Conservation (phyloP, 2,797 vertebrate genomes). For the Glyptemys insculpta region DNA sequence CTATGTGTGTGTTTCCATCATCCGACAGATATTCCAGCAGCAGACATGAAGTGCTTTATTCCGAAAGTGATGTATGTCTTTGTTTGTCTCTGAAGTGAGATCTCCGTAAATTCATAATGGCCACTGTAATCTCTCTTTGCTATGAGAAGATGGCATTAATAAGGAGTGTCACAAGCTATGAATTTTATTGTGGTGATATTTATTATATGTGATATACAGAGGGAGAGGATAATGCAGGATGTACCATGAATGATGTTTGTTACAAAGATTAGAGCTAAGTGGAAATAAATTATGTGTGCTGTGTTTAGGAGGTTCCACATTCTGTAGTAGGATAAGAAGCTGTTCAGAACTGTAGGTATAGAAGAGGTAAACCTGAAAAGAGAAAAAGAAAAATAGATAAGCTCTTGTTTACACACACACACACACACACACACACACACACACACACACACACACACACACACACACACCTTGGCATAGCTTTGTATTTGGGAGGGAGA, state of each 20-base stretch:
- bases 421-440: not conserved
- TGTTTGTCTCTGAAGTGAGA: not conserved
- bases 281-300: slow-evolving; percentile 68
- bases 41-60: not conserved
- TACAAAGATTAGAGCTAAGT: slow-evolving; percentile 64
- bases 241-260: slow-evolving; percentile 60
- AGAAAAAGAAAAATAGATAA: not conserved
- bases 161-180: slow-evolving; percentile 70
- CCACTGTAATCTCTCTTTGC: slow-evolving; percentile 55
- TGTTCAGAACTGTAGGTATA: not conserved
- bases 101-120: slow-evolving; percentile 44
- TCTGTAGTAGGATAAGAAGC: not conserved
- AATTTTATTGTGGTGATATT: slow-evolving; percentile 70
- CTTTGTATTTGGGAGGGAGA: not conserved
- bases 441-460: too few species aligned
- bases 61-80: not conserved
- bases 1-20: not conserved
- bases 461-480: slow-evolving; percentile 1
- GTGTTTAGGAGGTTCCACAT: slow-evolving; percentile 26
- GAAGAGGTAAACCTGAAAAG: not conserved
- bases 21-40: rapidly evolving
- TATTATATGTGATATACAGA: slow-evolving; percentile 63
- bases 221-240: slow-evolving; percentile 44
- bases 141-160: slow-evolving; percentile 57
- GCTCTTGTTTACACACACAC: not conserved